A percentile compares a stretch with the other conserved stretches of the same genome.
Conservation (phyloP, 1,140 invertebrate genomes). For the Atta texana region DNA sequence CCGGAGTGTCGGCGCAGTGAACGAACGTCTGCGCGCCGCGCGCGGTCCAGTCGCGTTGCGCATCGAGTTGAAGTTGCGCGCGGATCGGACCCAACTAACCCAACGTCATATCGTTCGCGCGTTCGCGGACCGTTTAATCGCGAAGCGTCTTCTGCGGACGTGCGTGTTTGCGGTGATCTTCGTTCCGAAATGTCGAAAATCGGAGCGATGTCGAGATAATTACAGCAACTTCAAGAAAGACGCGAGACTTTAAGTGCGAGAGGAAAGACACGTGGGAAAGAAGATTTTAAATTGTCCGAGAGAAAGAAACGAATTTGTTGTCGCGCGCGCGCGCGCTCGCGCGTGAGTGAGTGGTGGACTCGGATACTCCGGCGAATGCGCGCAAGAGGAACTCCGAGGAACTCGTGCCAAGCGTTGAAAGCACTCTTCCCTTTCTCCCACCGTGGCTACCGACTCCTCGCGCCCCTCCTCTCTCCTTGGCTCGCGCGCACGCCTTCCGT, state of each 20-base stretch:
- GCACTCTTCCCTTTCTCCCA: constrained; percentile 47
- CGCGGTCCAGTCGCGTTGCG: background rate
- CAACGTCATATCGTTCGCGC: background rate
- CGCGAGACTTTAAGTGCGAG: background rate
- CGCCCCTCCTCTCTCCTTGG: constrained; percentile 28
- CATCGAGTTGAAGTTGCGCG: background rate
- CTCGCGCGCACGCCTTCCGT: constrained; percentile 55
- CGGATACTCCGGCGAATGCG: constrained; percentile 56
- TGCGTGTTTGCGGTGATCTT: background rate
- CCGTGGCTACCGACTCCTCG: background rate
- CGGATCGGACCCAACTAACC: background rate
- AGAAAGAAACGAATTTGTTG: background rate
- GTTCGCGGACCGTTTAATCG: background rate
- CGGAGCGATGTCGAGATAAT: constrained; percentile 20
- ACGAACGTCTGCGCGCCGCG: background rate
- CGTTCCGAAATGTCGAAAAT: background rate
- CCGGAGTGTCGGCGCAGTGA: background rate
- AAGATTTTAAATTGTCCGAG: background rate
- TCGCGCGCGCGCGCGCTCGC: constrained; percentile 34
- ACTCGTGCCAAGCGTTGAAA: constrained; percentile 68
- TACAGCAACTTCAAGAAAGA: background rate
- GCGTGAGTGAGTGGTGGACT: constrained; percentile 32
- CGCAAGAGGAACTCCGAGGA: constrained; percentile 62
- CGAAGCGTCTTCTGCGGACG: background rate
- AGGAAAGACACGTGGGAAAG: background rate